Percentiles rank a stretch among this genome's conserved stretches.
phyloP scores from a whole-genome alignment of 2,797 vertebrate species.

The Neomorphus geoffroyi region DNA sequence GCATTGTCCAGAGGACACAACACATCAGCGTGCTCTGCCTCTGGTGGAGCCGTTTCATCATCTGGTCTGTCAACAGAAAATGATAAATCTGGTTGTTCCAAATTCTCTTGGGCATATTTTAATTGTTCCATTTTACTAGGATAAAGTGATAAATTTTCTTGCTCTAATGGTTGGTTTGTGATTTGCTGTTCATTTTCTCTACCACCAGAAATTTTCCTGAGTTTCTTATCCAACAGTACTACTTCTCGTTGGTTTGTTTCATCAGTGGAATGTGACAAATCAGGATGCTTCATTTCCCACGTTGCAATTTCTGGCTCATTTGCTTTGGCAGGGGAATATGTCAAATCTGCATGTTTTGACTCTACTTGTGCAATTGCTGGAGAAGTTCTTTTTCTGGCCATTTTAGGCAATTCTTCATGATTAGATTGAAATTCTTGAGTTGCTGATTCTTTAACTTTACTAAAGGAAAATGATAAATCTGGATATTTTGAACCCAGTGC shows the following conservation, averaged over 20 bases:
- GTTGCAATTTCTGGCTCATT: neutral
- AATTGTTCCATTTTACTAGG: neutral
- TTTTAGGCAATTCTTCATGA: neutral
- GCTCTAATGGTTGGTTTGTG: neutral
- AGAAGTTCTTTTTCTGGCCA: conserved; percentile 25
- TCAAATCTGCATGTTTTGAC: neutral
- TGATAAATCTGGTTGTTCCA: neutral
- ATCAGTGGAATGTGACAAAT: neutral
- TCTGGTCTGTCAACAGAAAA: neutral
- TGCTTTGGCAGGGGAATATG: neutral
- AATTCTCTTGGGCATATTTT: neutral
- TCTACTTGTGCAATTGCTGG: neutral
- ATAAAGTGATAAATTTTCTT: neutral
- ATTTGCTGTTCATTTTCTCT: neutral
- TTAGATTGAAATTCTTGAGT: neutral
- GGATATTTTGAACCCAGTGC: neutral
- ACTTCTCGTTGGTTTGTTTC: neutral
- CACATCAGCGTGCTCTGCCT: neutral
- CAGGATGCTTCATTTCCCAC: neutral
- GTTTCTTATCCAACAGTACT: conserved; percentile 8
- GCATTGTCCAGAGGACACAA: neutral
- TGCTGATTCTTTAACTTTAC: neutral
- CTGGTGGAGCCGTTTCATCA: neutral
- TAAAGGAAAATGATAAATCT: neutral
- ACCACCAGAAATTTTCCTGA: neutral